Conservation (phyloP, 2,888 invertebrate species). For the Pyrochroa serraticornis region DNA sequence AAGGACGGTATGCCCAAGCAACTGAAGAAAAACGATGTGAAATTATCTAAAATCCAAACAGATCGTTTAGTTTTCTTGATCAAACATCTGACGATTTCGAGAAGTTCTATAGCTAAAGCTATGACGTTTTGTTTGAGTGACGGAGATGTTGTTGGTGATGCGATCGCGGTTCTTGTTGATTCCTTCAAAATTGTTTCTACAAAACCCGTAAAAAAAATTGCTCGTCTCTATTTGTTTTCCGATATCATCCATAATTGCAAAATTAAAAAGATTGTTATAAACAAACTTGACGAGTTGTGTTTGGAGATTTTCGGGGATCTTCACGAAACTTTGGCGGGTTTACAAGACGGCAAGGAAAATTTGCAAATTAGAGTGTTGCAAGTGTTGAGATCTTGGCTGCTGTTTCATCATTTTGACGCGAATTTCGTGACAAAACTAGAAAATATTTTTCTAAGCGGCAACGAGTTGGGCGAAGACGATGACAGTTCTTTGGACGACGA, state of each 20-base stretch:
- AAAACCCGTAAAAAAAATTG: constrained; percentile 82
- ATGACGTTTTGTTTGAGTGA: constrained; percentile 99
- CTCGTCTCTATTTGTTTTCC: constrained; percentile 90
- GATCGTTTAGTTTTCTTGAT: constrained; percentile 88
- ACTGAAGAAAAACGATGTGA: constrained; percentile 70
- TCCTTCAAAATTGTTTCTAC: constrained; percentile 73
- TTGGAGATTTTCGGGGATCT: constrained; percentile 76
- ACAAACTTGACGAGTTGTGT: constrained; percentile 62
- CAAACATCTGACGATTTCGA: constrained; percentile 77
- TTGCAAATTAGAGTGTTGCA: constrained; percentile 86
- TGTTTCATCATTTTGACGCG: constrained; percentile 89
- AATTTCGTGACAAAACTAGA: constrained; percentile 82
- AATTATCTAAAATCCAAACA: constrained; percentile 79
- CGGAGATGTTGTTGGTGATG: constrained; percentile 91
- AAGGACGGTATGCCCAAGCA: constrained; percentile 96
- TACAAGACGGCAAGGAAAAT: constrained; percentile 88
- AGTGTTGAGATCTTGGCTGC: constrained; percentile 93
- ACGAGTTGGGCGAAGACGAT: constrained; percentile 15
- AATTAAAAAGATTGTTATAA: constrained; percentile 79
- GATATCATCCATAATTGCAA: constrained; percentile 96
- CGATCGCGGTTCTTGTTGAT: constrained; percentile 87
- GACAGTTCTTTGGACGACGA: constrained; percentile 49
- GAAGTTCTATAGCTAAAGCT: constrained; percentile 81
- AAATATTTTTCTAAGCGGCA: constrained; percentile 58
- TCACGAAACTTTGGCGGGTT: constrained; percentile 69